Conservation (phyloP, 2,113 vertebrate species). For the Heterocephalus glaber region DNA sequence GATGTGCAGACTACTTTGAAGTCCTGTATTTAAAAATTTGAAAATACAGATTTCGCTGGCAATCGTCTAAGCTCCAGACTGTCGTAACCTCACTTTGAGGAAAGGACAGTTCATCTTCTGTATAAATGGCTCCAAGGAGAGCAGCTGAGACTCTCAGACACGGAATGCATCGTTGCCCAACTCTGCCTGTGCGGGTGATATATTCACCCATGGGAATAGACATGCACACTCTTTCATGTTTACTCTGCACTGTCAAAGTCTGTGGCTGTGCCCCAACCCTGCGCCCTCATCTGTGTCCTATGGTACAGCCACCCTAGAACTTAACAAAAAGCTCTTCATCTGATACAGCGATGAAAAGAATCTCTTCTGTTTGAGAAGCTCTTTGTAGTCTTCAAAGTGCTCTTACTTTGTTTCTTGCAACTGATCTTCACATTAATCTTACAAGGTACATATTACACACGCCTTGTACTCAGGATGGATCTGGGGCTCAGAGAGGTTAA, state of each 20-base stretch:
- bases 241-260: constrained; percentile 36
- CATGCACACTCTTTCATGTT: neutral
- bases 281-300: neutral
- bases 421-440: neutral
- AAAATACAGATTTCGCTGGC: constrained; percentile 40
- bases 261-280: neutral
- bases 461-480: neutral
- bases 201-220: neutral
- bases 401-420: neutral
- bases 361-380: neutral
- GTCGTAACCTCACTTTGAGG: constrained; percentile 12
- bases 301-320: neutral
- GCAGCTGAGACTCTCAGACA: neutral
- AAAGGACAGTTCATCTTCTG: constrained; percentile 40
- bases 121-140: constrained; percentile 32
- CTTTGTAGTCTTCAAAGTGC: constrained; percentile 41
- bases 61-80: constrained; percentile 44
- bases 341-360: constrained; percentile 31
- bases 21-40: constrained; percentile 48
- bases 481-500: neutral
- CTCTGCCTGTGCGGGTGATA: neutral
- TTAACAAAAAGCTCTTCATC: constrained; percentile 27
- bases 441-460: neutral
- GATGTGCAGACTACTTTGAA: constrained; percentile 19
- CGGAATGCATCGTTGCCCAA: neutral